Percentiles rank a stretch among this genome's conserved stretches.
phyloP scores from a whole-genome alignment of 2,888 invertebrate genomes.

The Chaitophorus viminalis region DNA sequence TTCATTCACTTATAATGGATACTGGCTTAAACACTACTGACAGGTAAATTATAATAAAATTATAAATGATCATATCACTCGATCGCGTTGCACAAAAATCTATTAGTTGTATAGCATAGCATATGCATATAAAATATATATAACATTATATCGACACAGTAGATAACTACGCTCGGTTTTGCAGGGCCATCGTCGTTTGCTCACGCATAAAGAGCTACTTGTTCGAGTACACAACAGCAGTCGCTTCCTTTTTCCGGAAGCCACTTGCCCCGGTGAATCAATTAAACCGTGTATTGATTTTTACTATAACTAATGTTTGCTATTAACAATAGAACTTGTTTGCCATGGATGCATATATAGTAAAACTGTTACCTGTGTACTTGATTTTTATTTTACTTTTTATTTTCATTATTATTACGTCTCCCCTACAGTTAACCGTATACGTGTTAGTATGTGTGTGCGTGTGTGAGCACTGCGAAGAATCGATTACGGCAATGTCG shows the following conservation, averaged over 20 bases:
- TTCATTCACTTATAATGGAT: no score
- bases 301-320: conserved; percentile 39
- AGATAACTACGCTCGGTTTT: neutral
- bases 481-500: conserved; percentile 43
- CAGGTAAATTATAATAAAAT: neutral
- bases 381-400: neutral
- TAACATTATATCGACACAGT: neutral
- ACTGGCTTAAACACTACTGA: no score
- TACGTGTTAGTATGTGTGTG: neutral
- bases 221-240: conserved; percentile 5
- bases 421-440: neutral
- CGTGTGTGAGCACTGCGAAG: neutral
- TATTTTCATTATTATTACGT: neutral
- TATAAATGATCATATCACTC: neutral
- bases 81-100: neutral
- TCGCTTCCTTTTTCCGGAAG: conserved; percentile 26
- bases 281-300: conserved; percentile 54
- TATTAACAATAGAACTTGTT: conserved; percentile 40
- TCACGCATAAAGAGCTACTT: neutral
- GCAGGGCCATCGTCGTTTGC: neutral
- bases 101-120: neutral
- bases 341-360: neutral
- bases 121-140: no score
- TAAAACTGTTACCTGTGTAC: neutral
- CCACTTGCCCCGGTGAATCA: conserved; percentile 7